These are phyloP conservation scores for Sebastes hubbsi DNA, from an alignment of 2,797 vertebrate species.

Conservation along the genomic window DNA sequence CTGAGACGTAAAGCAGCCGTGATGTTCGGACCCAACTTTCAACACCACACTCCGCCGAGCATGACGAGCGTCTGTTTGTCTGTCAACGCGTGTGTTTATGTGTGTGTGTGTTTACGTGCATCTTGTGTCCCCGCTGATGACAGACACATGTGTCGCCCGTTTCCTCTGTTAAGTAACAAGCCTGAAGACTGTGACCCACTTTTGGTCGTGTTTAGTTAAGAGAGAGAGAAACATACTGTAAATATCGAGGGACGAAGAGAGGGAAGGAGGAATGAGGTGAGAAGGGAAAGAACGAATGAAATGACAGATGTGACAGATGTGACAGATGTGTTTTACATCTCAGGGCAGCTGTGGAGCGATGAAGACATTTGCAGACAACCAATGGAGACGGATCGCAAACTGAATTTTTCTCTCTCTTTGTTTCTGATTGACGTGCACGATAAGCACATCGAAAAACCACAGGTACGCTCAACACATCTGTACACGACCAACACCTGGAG, in stretches of 20 bases:
- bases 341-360: neutral
- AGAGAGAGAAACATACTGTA: neutral
- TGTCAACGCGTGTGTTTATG: constrained; percentile 2
- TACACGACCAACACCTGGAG: neutral
- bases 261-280: neutral
- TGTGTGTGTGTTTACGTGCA: neutral
- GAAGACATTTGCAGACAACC: constrained; percentile 3
- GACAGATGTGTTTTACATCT: neutral
- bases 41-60: neutral
- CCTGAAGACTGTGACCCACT: constrained; percentile 51
- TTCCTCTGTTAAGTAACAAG: constrained; percentile 55
- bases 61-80: constrained; percentile 30
- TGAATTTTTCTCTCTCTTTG: neutral
- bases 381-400: neutral
- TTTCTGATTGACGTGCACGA: neutral
- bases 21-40: neutral
- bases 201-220: constrained; percentile 10
- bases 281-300: neutral
- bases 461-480: constrained; percentile 14
- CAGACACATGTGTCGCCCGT: constrained; percentile 49
- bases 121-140: constrained; percentile 22
- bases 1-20: constrained; percentile 11
- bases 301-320: neutral
- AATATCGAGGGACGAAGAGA: neutral
- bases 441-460: neutral